phyloP scores from a whole-genome alignment of 2,797 vertebrate genomes.

The Rhynchotus rufescens region DNA sequence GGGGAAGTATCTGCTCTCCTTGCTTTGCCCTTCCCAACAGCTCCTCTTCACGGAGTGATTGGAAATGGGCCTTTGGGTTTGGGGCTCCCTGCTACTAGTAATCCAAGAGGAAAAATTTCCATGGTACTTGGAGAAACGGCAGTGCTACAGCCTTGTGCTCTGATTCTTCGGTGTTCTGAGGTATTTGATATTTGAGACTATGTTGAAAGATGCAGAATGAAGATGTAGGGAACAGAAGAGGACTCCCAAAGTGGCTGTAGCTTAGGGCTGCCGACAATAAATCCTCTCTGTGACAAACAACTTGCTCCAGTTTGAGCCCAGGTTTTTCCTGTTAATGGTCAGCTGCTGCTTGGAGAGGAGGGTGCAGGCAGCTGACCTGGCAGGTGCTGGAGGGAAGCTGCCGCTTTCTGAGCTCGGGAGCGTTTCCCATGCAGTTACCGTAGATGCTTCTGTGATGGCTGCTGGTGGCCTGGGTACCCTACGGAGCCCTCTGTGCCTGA shows the following conservation, averaged over 20 bases:
- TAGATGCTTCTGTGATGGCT: background rate
- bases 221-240: background rate
- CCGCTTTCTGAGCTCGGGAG: background rate
- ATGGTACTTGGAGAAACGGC: background rate
- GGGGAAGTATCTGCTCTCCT: too few relatives aligned
- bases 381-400: background rate
- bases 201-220: background rate
- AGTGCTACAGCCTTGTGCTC: background rate
- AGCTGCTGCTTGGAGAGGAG: background rate
- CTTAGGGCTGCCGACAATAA: background rate
- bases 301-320: background rate
- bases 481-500: rapidly evolving
- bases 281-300: background rate
- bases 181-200: background rate
- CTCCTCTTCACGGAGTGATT: background rate
- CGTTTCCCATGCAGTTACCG: rapidly evolving
- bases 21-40: background rate
- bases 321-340: background rate
- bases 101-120: background rate
- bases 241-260: background rate
- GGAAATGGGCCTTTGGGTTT: background rate
- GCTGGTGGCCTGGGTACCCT: background rate
- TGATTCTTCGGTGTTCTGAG: background rate
- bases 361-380: background rate
- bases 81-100: background rate